Percentiles rank a stretch among this genome's conserved stretches.
These are phyloP conservation scores for Protobothrops flavoviridis DNA, from an alignment of 2,113 vertebrate species.

Conservation along the genomic window DNA sequence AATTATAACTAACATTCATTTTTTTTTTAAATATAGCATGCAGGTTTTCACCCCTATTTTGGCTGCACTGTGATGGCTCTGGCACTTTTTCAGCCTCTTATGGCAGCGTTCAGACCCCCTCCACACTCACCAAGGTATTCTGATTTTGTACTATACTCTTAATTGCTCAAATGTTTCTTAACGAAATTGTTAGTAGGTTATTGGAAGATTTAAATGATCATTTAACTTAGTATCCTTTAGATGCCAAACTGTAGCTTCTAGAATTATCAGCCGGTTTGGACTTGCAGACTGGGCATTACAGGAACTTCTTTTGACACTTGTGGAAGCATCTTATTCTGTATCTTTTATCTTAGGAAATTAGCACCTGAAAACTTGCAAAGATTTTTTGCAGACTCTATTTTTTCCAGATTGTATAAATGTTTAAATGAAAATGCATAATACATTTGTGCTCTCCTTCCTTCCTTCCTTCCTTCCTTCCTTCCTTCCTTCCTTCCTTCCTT, in stretches of 20 bases:
- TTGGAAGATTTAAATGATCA: neutral
- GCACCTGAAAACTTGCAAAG: neutral
- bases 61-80: constrained; percentile 78
- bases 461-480: neutral
- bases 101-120: constrained; percentile 79
- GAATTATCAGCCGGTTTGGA: neutral
- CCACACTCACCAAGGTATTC: constrained; percentile 75
- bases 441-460: neutral
- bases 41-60: constrained; percentile 83
- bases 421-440: neutral
- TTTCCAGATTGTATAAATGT: neutral
- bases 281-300: neutral
- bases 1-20: neutral
- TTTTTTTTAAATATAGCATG: constrained; percentile 70
- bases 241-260: neutral
- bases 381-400: neutral
- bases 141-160: neutral
- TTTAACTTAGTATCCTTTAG: neutral
- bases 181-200: neutral
- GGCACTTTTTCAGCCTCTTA: constrained; percentile 75
- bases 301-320: neutral
- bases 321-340: neutral
- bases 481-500: neutral
- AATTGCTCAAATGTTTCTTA: neutral
- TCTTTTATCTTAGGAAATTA: neutral